A percentile compares a stretch with the other conserved stretches of the same genome.
These are phyloP conservation scores for Chionoecetes opilio DNA, from an alignment of 1,140 invertebrate genomes.

Conservation along the genomic window DNA sequence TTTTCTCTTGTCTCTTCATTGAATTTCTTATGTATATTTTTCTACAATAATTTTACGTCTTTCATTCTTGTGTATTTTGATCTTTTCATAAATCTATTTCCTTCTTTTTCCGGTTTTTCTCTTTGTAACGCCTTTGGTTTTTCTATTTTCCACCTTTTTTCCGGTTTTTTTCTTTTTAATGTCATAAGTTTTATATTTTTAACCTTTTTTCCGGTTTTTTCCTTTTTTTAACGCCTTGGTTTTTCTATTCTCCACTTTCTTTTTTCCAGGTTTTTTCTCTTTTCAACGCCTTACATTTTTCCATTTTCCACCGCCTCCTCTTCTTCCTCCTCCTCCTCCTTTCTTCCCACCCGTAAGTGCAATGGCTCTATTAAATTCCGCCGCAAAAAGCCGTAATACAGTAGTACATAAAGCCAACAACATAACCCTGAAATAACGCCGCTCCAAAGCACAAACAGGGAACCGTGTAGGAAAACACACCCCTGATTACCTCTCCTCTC, in stretches of 20 bases:
- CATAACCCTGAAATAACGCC: slow-evolving; percentile 28
- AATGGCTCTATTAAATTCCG: slow-evolving; percentile 43
- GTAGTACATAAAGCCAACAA: slow-evolving; percentile 25
- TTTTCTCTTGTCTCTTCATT: neutral
- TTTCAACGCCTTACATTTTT: neutral
- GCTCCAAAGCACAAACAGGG: neutral
- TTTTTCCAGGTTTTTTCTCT: neutral
- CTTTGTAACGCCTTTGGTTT: neutral
- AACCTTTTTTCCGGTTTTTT: neutral
- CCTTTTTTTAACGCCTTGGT: neutral
- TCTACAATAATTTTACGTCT: neutral
- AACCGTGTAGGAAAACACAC: neutral
- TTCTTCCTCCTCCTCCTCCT: neutral
- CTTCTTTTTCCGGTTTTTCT: neutral
- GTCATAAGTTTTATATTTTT: slow-evolving; percentile 9
- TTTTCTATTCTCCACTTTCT: neutral
- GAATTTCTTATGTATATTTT: neutral
- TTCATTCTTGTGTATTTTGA: neutral
- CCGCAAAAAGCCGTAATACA: slow-evolving; percentile 23
- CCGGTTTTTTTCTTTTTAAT: slow-evolving; percentile 14
- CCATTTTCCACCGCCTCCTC: neutral
- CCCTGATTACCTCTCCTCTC: neutral
- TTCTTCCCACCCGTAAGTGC: neutral
- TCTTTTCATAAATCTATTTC: neutral
- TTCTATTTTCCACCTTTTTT: neutral